A percentile compares a stretch with the other conserved stretches of the same genome.
Evolutionary conservation across 2,797 vertebrate species (phyloP).

Genomic region (Rhinichthys osculus): DNA sequence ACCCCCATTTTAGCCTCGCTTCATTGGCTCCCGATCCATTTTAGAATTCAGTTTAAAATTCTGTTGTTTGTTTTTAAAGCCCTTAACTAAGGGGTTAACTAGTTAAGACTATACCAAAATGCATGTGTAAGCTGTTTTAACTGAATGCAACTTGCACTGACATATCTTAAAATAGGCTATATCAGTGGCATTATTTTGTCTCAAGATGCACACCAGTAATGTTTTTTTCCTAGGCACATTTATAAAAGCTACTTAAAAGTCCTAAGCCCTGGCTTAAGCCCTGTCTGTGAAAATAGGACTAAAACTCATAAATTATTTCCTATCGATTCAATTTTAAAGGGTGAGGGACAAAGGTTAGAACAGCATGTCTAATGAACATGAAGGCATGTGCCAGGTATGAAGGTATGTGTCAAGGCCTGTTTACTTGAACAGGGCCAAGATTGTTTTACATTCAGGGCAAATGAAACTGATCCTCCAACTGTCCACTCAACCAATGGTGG

Average conservation of each 20-base stretch:
- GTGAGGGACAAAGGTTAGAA: slow-evolving; percentile 4
- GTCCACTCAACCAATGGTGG: slow-evolving; percentile 34
- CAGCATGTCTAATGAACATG: not conserved
- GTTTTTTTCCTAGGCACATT: not conserved
- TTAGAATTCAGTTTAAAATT: too few species aligned
- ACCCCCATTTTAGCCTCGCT: too few species aligned
- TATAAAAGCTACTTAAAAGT: not conserved
- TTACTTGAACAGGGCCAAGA: slow-evolving; percentile 46
- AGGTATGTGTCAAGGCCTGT: slow-evolving; percentile 30
- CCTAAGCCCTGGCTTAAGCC: not conserved
- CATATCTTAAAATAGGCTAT: not conserved
- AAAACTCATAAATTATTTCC: not conserved
- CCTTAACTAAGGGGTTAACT: too few species aligned
- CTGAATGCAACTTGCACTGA: not conserved
- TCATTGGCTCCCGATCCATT: too few species aligned
- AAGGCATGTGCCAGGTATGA: slow-evolving; percentile 1
- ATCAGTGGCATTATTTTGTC: not conserved
- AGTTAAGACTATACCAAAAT: not conserved
- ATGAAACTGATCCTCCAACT: slow-evolving; percentile 54
- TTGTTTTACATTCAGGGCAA: slow-evolving; percentile 42
- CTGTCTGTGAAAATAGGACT: not conserved
- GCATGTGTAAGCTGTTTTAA: not conserved
- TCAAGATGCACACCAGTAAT: not conserved
- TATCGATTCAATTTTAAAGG: not conserved
- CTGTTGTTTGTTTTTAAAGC: too few species aligned